Evolutionary conservation across 2,888 invertebrate species (phyloP).

Genomic region (Parnassius glacialis): DNA sequence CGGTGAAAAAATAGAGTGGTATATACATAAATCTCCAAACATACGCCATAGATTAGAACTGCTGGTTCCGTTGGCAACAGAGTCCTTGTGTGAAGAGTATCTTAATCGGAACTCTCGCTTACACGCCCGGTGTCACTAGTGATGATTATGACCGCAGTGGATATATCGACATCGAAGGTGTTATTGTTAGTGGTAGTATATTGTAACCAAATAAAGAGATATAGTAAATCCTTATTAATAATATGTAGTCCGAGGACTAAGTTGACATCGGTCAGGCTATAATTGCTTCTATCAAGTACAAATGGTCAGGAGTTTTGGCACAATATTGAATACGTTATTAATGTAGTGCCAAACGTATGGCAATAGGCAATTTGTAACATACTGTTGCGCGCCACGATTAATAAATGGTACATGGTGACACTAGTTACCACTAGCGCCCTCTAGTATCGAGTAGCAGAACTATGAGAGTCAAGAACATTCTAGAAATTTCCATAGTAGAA

Average conservation of each 20-base stretch:
- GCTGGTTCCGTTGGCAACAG: not conserved
- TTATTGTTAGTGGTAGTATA: too few relatives aligned
- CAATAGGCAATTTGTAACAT: too few relatives aligned
- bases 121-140: not conserved
- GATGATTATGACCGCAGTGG: not conserved
- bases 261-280: not conserved
- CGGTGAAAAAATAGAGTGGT: conserved; percentile 24
- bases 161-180: not conserved
- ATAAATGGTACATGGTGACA: too few relatives aligned
- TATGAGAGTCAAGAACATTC: too few relatives aligned
- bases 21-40: conserved; percentile 18
- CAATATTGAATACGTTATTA: not conserved
- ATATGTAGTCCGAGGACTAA: not conserved
- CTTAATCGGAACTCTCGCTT: not conserved
- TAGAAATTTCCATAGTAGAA: too few relatives aligned
- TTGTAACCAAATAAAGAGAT: not conserved
- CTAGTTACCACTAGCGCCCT: too few relatives aligned
- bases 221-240: too few relatives aligned
- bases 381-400: too few relatives aligned
- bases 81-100: not conserved
- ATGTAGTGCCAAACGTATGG: too few relatives aligned
- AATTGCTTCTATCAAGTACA: not conserved
- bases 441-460: too few relatives aligned
- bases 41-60: not conserved
- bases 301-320: not conserved